Base-by-base conservation (phyloP, 2,888 invertebrate genomes). In the Plutella xylostella region DNA sequence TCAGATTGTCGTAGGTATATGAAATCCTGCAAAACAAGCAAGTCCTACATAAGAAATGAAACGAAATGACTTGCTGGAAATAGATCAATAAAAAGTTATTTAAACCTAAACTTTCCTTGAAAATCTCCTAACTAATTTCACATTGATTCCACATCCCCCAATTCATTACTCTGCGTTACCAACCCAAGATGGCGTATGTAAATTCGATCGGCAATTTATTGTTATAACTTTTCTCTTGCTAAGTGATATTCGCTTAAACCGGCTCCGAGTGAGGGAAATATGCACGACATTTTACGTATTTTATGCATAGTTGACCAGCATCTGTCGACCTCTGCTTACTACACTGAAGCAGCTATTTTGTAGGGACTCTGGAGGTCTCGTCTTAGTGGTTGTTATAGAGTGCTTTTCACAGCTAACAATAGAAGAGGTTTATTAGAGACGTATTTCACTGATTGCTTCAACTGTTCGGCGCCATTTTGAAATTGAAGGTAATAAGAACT, bases 141-240 rank as follows among this genome's bases (percentile, higher is more conserved):
- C n/a, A n/a, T n/a, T n/a, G n/a, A n/a, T n/a, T n/a, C n/a, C n/a
- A n/a, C n/a, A n/a, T n/a, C n/a, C n/a, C n/a, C n/a, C n/a, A n/a
- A n/a, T n/a, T n/a, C n/a, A n/a, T n/a, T n/a, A n/a, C 72, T 75
- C 73, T 64, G 25, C 11, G 19, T 20, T 56, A 61, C 54, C 50
- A 58, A 56, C 53, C 58, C 61, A 63, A 68, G 63, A 61, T 61
- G 53, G 63, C 66, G 73, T 68, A 77, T 78, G 75, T 67, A 76
- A 78, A 78, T 78, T 70, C 64, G 70, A 72, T 72, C 64, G 65
- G 54, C 61, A 72, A 80, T 79, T 80, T 80, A 79, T 80, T 72
- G 77, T 76, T 74, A 75, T 74, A 71, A 69, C 67, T 66, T 68
- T 66, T 68, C 70, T 68, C 65, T 59, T 54, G 68, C 69, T 78